phyloP scores from a whole-genome alignment of 1,140 invertebrate genomes.

The Augochlora pura region DNA sequence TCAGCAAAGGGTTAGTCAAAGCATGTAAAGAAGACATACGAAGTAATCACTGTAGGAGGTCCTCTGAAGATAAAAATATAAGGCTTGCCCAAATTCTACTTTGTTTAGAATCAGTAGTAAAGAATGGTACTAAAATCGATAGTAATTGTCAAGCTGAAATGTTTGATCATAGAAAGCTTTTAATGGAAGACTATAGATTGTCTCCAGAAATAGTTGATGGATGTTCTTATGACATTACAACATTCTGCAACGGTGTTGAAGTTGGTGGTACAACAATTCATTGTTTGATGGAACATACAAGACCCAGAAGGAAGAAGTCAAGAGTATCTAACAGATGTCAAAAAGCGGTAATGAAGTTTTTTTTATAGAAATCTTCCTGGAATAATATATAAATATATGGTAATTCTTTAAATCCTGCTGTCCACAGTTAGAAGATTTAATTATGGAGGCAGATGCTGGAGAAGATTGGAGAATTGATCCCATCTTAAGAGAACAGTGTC shows the following conservation, averaged over 20 bases:
- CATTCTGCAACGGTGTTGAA: slow-evolving; percentile 87
- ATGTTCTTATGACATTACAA: slow-evolving; percentile 92
- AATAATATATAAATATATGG: slow-evolving; percentile 10
- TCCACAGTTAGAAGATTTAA: slow-evolving; percentile 85
- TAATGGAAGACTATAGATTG: slow-evolving; percentile 96
- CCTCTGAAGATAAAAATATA: slow-evolving; percentile 90
- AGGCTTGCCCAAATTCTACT: slow-evolving; percentile 94
- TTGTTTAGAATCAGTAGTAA: slow-evolving; percentile 93
- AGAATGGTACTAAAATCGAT: slow-evolving; percentile 87
- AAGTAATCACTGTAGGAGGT: slow-evolving; percentile 87
- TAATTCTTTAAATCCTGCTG: slow-evolving; percentile 23
- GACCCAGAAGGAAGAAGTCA: slow-evolving; percentile 82
- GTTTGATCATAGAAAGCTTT: slow-evolving; percentile 92
- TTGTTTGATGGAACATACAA: slow-evolving; percentile 96
- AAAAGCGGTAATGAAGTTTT: slow-evolving; percentile 81
- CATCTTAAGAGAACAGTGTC: slow-evolving; percentile 91
- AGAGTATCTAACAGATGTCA: slow-evolving; percentile 86
- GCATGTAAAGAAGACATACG: slow-evolving; percentile 95
- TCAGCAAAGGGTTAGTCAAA: slow-evolving; percentile 92
- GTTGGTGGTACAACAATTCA: slow-evolving; percentile 94
- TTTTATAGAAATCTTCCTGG: slow-evolving; percentile 20
- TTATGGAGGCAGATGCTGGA: slow-evolving; percentile 90
- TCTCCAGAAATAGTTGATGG: slow-evolving; percentile 94
- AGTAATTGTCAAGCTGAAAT: slow-evolving; percentile 92
- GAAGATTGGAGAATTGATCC: slow-evolving; percentile 97